Base-by-base conservation (phyloP, 30 jellyfish, hydroid and myxozoan genomes). In the Clytia hemisphaerica region DNA sequence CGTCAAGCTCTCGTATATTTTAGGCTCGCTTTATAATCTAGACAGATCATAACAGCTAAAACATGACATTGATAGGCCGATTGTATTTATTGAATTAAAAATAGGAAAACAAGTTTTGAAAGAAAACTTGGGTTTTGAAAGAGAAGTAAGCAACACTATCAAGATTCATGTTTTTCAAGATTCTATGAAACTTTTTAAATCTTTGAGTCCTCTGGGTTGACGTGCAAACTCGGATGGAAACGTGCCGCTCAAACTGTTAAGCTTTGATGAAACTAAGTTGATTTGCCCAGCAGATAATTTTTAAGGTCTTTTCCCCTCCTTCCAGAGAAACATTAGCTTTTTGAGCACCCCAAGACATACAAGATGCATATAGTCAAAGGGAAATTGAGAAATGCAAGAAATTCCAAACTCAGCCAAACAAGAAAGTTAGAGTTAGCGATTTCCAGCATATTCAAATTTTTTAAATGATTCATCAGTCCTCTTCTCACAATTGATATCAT, bases 291-390 rank as follows among this genome's bases (percentile, higher is more conserved):
- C 26, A 21, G 83, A 58, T 28, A 73, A 60, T 25, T 42, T 34
- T 27, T 71, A 73, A 29, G 29, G 29, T 42, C 15, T 21, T 45
- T 83, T 73, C 15, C 82, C 61, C 28, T 69, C 82, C 10, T n/a
- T 69, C 71, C 37, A 44, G n/a, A 58, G 33, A 4, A 16, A 28
- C 16, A 73, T 21, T 12, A 55, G 16, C 14, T 84, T 73, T 45
- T 22, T 60, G 19, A 60, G 49, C 28, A 73, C 85, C 14, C 85
- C 84, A 28, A 73, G 80, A 45, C 79, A 67, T 15, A 67, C 79
- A 30, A 67, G 72, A 37, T 67, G 66, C 66, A 51, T 51, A 31
- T 51, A 36, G 38, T 35, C 75, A 7, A 65, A 40, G 33, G 34
- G 35, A 73, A 73, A 73, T 21, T 45, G 37, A 15, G 34, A 36